Evolutionary conservation across 1,140 invertebrate genomes (phyloP).

Genomic region (Polypedilum vanderplanki): DNA sequence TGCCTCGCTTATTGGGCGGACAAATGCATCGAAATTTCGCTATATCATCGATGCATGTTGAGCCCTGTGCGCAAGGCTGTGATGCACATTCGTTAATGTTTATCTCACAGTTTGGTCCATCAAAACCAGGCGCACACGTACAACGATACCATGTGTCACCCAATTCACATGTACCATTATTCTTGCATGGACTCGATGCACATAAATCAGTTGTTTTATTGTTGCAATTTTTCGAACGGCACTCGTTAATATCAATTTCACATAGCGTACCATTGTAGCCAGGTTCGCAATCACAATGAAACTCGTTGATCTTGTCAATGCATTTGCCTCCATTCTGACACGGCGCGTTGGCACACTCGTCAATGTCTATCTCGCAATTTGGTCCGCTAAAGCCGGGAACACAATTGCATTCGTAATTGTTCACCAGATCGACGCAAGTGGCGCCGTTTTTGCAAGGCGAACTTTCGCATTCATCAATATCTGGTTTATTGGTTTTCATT

Average conservation of each 20-base stretch:
- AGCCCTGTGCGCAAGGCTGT: constrained; percentile 76
- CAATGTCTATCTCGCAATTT: constrained; percentile 71
- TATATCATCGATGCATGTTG: constrained; percentile 70
- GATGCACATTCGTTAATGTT: constrained; percentile 72
- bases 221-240: constrained; percentile 42
- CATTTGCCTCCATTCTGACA: constrained; percentile 85
- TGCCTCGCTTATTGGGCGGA: constrained; percentile 63
- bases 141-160: constrained; percentile 70
- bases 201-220: constrained; percentile 35
- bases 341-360: constrained; percentile 75
- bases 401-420: constrained; percentile 83
- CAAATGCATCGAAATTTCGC: constrained; percentile 76
- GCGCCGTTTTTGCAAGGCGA: constrained; percentile 82
- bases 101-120: constrained; percentile 65
- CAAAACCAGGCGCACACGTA: constrained; percentile 73
- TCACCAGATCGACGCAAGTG: constrained; percentile 74
- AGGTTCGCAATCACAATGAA: constrained; percentile 66
- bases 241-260: constrained; percentile 53
- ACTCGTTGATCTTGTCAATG: constrained; percentile 64
- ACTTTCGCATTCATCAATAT: constrained; percentile 76
- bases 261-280: constrained; percentile 78
- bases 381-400: constrained; percentile 75
- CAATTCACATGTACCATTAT: constrained; percentile 73
- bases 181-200: constrained; percentile 55
- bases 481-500: constrained; percentile 44